A percentile compares a stretch with the other conserved stretches of the same genome.
These are phyloP conservation scores for Pygoscelis antarcticus DNA, from an alignment of 2,113 vertebrate species.

Conservation along the genomic window DNA sequence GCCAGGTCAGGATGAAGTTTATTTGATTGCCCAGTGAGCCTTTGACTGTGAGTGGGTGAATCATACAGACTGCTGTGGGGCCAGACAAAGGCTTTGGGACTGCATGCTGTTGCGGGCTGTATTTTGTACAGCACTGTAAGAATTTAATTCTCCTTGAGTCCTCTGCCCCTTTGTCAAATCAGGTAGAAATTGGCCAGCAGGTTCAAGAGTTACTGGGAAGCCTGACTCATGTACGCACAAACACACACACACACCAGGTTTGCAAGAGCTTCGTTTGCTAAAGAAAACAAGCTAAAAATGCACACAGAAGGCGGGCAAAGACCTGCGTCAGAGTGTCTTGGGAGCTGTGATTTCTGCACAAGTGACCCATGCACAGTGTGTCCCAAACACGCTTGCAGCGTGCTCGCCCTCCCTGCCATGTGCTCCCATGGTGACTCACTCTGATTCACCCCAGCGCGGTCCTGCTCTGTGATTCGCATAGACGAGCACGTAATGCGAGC, in stretches of 20 bases:
- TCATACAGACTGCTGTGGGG: neutral
- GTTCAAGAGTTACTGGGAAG: neutral
- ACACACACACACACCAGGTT: neutral
- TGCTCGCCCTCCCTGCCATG: too few species aligned
- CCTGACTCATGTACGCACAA: neutral
- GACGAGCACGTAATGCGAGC: accelerated
- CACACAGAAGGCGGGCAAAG: neutral
- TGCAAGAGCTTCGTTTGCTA: neutral
- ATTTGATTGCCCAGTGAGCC: neutral
- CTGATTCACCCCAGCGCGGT: accelerated
- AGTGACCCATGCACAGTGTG: neutral
- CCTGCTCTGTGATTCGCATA: neutral
- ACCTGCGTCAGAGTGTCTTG: accelerated
- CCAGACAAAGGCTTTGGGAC: neutral
- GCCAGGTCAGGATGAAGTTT: neutral
- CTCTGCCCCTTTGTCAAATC: conserved; percentile 2
- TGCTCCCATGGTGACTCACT: accelerated
- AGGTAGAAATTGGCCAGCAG: neutral
- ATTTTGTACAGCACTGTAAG: neutral
- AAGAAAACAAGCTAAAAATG: neutral
- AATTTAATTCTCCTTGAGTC: conserved; percentile 2
- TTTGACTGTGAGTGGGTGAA: neutral
- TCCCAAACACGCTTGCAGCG: neutral
- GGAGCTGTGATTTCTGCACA: neutral
- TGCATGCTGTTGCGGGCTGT: neutral